Percentiles rank a stretch among this genome's conserved stretches.
phyloP scores from a whole-genome alignment of 2,797 vertebrate genomes.

The Phataginus tetradactyla region DNA sequence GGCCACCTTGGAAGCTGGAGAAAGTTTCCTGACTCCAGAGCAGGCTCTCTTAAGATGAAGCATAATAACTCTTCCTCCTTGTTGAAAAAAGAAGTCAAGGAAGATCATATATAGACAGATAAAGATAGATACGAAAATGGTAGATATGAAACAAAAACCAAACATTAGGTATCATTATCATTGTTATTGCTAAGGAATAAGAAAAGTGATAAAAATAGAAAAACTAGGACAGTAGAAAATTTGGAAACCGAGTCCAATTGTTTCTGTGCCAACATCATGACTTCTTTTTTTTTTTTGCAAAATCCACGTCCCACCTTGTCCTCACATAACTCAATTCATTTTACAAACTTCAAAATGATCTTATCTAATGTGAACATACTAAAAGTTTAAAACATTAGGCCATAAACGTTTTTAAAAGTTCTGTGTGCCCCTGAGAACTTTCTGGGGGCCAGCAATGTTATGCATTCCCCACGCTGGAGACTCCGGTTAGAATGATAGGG shows the following conservation, averaged over 20 bases:
- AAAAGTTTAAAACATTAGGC: background rate
- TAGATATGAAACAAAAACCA: constrained; percentile 15
- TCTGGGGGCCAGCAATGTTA: background rate
- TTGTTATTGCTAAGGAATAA: background rate
- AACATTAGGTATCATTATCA: background rate
- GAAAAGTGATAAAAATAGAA: background rate
- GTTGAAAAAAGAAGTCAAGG: background rate
- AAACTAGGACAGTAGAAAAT: background rate
- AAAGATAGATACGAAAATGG: background rate
- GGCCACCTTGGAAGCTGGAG: background rate
- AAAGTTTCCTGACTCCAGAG: no score
- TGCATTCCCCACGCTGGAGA: background rate
- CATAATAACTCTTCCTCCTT: background rate
- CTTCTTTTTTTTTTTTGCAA: background rate
- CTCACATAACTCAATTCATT: background rate
- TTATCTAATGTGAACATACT: background rate
- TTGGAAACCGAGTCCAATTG: background rate
- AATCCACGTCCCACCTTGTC: background rate
- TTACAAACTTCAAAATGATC: background rate
- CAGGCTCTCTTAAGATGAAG: background rate
- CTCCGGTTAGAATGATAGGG: background rate
- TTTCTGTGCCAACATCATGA: background rate
- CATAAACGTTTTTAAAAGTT: background rate
- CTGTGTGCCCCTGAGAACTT: background rate
- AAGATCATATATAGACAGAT: background rate